Percentiles rank a stretch among this genome's conserved stretches.
Conservation (phyloP, 2,113 vertebrate genomes). For the Nansenia antarctica region DNA sequence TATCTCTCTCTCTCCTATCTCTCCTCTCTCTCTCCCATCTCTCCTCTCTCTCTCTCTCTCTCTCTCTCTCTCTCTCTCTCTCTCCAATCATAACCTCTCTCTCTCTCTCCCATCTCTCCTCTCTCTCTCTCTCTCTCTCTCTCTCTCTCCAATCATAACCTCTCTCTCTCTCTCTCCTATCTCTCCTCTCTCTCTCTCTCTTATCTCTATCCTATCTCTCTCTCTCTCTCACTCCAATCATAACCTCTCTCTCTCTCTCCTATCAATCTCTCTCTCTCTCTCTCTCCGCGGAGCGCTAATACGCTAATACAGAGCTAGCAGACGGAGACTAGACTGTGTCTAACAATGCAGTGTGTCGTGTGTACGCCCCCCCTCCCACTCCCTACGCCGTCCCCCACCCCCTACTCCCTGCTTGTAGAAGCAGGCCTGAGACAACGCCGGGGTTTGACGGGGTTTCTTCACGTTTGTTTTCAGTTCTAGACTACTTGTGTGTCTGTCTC, state of each 20-base stretch:
- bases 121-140: neutral
- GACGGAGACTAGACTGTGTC: slow-evolving; percentile 20
- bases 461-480: neutral
- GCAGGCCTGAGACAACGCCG: neutral
- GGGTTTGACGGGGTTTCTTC: neutral
- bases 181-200: neutral
- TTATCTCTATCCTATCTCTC: neutral
- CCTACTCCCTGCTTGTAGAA: slow-evolving; percentile 10
- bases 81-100: no score
- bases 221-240: no score
- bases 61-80: no score
- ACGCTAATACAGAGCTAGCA: neutral
- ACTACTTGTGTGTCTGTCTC: neutral
- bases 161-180: neutral
- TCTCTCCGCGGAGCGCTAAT: no score
- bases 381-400: no score
- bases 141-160: no score
- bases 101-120: neutral
- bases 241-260: no score
- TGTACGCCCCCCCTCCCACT: no score
- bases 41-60: neutral
- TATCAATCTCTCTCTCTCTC: neutral
- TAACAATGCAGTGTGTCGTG: no score
- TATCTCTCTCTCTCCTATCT: neutral
- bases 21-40: neutral